Conservation (phyloP, 37 sponge, comb jelly and placozoan species). For the Chondrosia reniformis region DNA sequence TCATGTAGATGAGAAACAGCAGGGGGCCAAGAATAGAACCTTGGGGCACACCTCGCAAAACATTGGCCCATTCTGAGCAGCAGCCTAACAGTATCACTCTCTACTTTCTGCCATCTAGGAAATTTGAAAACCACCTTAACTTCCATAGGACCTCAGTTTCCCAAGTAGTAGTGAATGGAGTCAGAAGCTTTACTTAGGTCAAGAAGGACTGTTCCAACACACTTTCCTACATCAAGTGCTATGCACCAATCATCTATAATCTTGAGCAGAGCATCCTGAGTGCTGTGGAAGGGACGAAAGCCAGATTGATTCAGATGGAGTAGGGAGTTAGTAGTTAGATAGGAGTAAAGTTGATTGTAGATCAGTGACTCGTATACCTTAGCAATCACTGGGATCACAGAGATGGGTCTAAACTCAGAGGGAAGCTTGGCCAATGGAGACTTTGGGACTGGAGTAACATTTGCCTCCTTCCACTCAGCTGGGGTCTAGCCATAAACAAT, state of each 20-base stretch:
- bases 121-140: background rate
- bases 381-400: conserved; percentile 23
- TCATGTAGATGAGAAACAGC: background rate
- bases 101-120: background rate
- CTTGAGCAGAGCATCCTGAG: conserved; percentile 25
- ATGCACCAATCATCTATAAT: conserved; percentile 2
- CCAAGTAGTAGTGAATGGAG: conserved; percentile 20
- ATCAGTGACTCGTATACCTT: conserved; percentile 27
- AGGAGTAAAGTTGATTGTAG: conserved; percentile 10
- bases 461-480: no score
- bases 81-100: background rate
- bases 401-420: conserved; percentile 19
- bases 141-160: conserved; percentile 18
- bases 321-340: no score
- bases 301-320: no score
- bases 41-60: background rate
- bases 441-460: conserved; percentile 18
- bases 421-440: background rate
- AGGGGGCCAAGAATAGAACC: background rate
- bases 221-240: conserved; percentile 10
- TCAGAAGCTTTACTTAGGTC: conserved; percentile 35
- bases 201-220: conserved; percentile 23
- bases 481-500: conserved; percentile 6
- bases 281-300: no score
- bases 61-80: background rate